These are phyloP conservation scores for Tiliacea aurago DNA, from an alignment of 2,888 invertebrate genomes.

Conservation along the genomic window DNA sequence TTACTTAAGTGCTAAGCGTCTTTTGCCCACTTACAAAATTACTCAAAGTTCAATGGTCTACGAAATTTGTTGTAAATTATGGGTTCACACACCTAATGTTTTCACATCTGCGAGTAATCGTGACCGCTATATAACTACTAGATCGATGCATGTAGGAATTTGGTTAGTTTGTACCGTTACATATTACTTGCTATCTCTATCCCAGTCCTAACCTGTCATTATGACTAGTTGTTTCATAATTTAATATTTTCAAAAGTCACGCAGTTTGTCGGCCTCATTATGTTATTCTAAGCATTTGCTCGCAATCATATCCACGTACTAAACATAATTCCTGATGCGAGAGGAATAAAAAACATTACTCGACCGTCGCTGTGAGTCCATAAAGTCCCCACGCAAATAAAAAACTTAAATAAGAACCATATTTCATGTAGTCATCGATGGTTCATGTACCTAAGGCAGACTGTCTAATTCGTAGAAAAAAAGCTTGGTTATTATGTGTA, in stretches of 20 bases:
- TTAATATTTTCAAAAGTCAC: slow-evolving; percentile 75
- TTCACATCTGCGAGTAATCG: slow-evolving; percentile 85
- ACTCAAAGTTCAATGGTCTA: slow-evolving; percentile 86
- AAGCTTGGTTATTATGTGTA: slow-evolving; percentile 79
- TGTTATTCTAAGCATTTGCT: slow-evolving; percentile 68
- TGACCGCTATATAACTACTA: slow-evolving; percentile 83
- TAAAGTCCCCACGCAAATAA: slow-evolving; percentile 69
- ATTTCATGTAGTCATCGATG: slow-evolving; percentile 72
- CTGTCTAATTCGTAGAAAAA: slow-evolving; percentile 76
- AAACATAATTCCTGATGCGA: slow-evolving; percentile 64
- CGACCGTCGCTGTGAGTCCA: slow-evolving; percentile 60
- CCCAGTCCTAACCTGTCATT: slow-evolving; percentile 77
- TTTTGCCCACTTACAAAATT: slow-evolving; percentile 84
- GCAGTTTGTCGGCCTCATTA: slow-evolving; percentile 69
- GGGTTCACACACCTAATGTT: slow-evolving; percentile 88
- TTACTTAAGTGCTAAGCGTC: slow-evolving; percentile 79
- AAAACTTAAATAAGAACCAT: slow-evolving; percentile 64
- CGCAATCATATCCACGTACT: slow-evolving; percentile 69
- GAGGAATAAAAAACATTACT: slow-evolving; percentile 65
- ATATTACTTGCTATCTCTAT: slow-evolving; percentile 75
- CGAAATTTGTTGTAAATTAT: slow-evolving; percentile 87
- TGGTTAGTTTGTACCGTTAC: slow-evolving; percentile 82
- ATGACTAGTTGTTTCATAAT: slow-evolving; percentile 73
- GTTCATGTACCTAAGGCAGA: slow-evolving; percentile 70
- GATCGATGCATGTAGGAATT: slow-evolving; percentile 86